A percentile compares a stretch with the other conserved stretches of the same genome.
Conservation (phyloP, 2,888 invertebrate species). For the Physocephala rufipes region DNA sequence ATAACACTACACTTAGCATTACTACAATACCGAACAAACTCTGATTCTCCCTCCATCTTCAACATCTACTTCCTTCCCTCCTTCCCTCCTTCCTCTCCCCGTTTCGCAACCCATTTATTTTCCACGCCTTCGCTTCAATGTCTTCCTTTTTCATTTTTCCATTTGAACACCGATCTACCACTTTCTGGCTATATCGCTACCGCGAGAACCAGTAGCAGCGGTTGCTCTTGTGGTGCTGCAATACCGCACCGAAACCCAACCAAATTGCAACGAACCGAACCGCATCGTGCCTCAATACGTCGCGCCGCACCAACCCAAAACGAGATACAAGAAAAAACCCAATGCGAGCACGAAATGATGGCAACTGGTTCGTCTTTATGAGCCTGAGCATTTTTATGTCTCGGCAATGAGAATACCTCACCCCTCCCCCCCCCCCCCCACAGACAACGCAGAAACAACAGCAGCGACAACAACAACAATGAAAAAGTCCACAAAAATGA, state of each 20-base stretch:
- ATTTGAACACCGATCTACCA: constrained; percentile 46
- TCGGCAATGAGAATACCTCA: no score
- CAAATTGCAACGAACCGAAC: constrained; percentile 39
- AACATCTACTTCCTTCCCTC: constrained; percentile 46
- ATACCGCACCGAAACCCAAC: constrained; percentile 50
- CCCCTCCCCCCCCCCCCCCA: no score
- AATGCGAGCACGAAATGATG: constrained; percentile 6
- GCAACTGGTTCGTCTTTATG: constrained; percentile 46
- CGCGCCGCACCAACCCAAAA: constrained; percentile 36
- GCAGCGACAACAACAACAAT: constrained; percentile 3
- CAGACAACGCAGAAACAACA: no score
- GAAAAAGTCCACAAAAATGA: neutral
- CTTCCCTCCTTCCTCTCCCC: constrained; percentile 26
- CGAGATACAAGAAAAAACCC: constrained; percentile 52
- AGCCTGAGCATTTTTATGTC: constrained; percentile 8
- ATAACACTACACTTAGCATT: constrained; percentile 49
- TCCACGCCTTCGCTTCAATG: constrained; percentile 39
- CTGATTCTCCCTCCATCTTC: constrained; percentile 34
- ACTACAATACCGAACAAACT: constrained; percentile 44
- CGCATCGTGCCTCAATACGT: neutral
- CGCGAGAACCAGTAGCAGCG: constrained; percentile 67
- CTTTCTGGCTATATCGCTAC: constrained; percentile 62
- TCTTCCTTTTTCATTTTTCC: constrained; percentile 20
- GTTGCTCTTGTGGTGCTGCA: constrained; percentile 62
- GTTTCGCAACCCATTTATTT: constrained; percentile 16